Evolutionary conservation across 2,797 vertebrate genomes (phyloP).

Genomic region (Parambassis ranga): DNA sequence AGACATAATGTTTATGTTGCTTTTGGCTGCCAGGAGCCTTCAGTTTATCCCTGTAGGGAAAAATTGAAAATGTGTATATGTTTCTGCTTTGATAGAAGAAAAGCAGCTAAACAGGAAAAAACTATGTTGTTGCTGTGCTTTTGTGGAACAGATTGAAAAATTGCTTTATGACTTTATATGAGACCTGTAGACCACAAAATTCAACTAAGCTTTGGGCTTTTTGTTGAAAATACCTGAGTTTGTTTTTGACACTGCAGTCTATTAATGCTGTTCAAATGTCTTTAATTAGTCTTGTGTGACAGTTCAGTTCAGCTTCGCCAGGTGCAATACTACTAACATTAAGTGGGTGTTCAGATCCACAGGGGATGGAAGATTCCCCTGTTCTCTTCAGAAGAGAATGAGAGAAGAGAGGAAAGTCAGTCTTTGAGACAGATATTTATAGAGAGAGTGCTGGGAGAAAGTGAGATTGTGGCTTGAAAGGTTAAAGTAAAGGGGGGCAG

Average conservation of each 20-base stretch:
- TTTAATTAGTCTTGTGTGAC: constrained; percentile 30
- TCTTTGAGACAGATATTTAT: constrained; percentile 66
- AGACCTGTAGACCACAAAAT: constrained; percentile 21
- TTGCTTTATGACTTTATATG: background rate
- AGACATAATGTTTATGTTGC: constrained; percentile 16
- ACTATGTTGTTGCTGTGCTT: constrained; percentile 31
- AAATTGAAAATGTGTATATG: no score
- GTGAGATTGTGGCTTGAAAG: constrained; percentile 64
- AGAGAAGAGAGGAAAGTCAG: constrained; percentile 11
- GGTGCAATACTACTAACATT: constrained; percentile 61
- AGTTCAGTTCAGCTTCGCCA: constrained; percentile 28
- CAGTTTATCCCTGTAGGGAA: no score
- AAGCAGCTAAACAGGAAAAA: constrained; percentile 12
- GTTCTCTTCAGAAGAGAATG: constrained; percentile 46
- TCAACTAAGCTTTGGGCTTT: constrained; percentile 25
- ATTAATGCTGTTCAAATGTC: constrained; percentile 20
- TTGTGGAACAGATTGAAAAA: constrained; percentile 19
- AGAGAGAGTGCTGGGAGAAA: constrained; percentile 64
- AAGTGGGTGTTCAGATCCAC: constrained; percentile 71
- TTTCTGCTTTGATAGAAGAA: background rate
- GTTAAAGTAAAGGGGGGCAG: constrained; percentile 56
- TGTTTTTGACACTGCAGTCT: constrained; percentile 4
- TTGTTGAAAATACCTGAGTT: constrained; percentile 11
- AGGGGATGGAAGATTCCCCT: constrained; percentile 63
- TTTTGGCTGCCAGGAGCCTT: constrained; percentile 7